Base-by-base conservation (phyloP, 2,888 invertebrate species). In the Tetragonula carbonaria region DNA sequence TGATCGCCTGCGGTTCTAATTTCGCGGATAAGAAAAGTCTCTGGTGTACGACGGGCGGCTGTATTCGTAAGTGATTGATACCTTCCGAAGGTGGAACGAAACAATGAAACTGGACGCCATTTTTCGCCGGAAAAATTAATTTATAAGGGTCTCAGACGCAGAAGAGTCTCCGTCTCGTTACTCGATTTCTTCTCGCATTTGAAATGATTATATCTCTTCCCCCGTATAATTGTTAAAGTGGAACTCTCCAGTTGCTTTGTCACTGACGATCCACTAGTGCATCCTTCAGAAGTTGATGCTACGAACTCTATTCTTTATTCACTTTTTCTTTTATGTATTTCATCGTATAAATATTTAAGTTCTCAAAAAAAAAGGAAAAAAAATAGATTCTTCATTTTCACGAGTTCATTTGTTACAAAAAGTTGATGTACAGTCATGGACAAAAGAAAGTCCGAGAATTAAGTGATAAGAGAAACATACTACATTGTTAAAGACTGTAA, bases 1-100 rank as follows among this genome's bases (percentile, higher is more conserved):
- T 70, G 70, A 71, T 65, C 68, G 45, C 21, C 63, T 57, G 70
- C 63, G 62, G 65, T 78, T 80, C 62, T 79, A 73, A 74, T 73
- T 68, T 74, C 81, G 62, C 63, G 67, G 72, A 80, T 80, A 82
- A 82, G 81, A 82, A 80, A 79, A 79, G 73, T 70, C 72, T 80
- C 63, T n/a, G 70, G 62, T n/a, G 57, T 65, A 80, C 63, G 57
- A 63, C 50, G 50, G 45, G 38, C 74, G 50, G 63, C 28, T 73
- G 62, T 79, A 55, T 50, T 50, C 28, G 68, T 73, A 79, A 80
- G 63, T 73, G 81, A 82, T 82, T 80, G 81, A 82, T 82, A 80
- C 72, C 66, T 13, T 38, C 50, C 28, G 63, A 33, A 83, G 79
- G 45, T 28, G 67, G 21, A 73, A 50, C 33, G 80, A 75, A 82